phyloP scores from a whole-genome alignment of 2,797 vertebrate species.

The Megalops cyprinoides region DNA sequence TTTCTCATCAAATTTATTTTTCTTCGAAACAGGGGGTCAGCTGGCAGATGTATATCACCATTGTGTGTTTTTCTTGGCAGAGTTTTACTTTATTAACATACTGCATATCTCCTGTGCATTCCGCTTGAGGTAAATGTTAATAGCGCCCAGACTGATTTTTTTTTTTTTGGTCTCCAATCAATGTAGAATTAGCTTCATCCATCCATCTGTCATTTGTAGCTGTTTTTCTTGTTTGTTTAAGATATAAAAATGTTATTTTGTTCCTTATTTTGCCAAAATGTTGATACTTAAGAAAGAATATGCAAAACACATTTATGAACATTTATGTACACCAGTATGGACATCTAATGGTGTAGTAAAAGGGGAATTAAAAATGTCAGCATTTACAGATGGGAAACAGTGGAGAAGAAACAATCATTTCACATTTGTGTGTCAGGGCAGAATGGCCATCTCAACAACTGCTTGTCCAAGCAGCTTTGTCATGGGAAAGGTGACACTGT shows the following conservation, averaged over 20 bases:
- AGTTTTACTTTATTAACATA: conserved; percentile 53
- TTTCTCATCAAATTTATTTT: conserved; percentile 55
- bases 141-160: not conserved
- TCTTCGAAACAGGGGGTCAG: conserved; percentile 39
- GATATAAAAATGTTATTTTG: too few species aligned
- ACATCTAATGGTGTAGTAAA: too few species aligned
- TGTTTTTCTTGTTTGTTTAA: too few species aligned
- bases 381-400: not conserved
- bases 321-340: too few species aligned
- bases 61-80: conserved; percentile 57
- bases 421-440: too few species aligned
- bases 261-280: too few species aligned
- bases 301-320: too few species aligned
- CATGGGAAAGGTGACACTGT: too few species aligned
- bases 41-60: conserved; percentile 55
- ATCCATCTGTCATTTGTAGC: too few species aligned
- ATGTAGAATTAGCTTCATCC: not conserved
- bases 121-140: conserved; percentile 33
- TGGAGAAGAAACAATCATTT: not conserved
- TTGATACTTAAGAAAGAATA: too few species aligned
- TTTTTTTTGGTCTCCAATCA: not conserved
- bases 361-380: not conserved
- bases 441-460: too few species aligned
- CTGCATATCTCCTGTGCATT: conserved; percentile 42
- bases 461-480: too few species aligned